Base-by-base conservation (phyloP, 1,140 invertebrate genomes). In the Pseudomyrmex dendroicus region DNA sequence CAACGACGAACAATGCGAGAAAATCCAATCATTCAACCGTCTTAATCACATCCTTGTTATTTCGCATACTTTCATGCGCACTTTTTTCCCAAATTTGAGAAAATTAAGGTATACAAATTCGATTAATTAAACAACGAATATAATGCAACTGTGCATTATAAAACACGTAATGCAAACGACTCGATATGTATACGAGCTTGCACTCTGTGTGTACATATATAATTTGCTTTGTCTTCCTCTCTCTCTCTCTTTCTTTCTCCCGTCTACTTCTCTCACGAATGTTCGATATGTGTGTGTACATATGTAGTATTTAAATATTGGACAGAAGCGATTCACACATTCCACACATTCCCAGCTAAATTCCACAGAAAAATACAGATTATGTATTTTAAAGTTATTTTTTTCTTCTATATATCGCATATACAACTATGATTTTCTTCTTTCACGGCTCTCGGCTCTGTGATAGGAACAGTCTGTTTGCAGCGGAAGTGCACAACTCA, bases 341-440 rank as follows among this genome's bases (percentile, higher is more conserved):
- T 7, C 12, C 22, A 44, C 22, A 44, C 7, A 20, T 56, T 7
- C 8, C 35, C 35, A n/a, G n/a, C 20, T 77, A 63, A 63, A 63
- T 63, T 66, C 54, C n/a, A 67, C 25, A 67, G 9, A 67, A 77
- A 67, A 77, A 56, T 77, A 66, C 62, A 63, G 48, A 66, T 67
- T 17, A 67, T 54, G 35, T 35, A 35, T 35, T 35, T 67, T 67
- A 54, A 15, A 66, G 8, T 3, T 25, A 56, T 67, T 77, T 35
- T 35, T 35, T 35, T 35, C 5, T 35, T 35, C 4, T 56, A 56
- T 67, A 44, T 46, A 67, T 56, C 9, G 48, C 48, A 20, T 67
- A 67, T 35, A 35, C 12, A 77, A 76, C 48, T 76, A 44, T 22
- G 22, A 35, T 50, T 12, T 15, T 22, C n/a, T 15, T 22, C 48